Evolutionary conservation across 2,113 vertebrate genomes (phyloP).

Genomic region (Cichladusa arquata): DNA sequence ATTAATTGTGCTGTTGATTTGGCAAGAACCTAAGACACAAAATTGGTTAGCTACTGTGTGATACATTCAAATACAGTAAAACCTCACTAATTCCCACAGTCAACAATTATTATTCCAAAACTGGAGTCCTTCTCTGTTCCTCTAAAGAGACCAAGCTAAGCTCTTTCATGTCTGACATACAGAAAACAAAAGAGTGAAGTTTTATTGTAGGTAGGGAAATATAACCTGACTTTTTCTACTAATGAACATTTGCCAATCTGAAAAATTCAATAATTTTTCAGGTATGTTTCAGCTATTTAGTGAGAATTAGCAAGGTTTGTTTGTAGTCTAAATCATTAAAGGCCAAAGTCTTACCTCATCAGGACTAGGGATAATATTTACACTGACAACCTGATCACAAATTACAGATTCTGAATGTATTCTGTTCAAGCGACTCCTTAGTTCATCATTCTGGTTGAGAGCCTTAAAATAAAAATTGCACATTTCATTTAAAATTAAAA

Average conservation of each 20-base stretch:
- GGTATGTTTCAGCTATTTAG: background rate
- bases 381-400: constrained; percentile 96
- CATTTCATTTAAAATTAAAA: constrained; percentile 71
- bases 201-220: background rate
- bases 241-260: background rate
- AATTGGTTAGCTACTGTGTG: background rate
- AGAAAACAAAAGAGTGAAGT: background rate
- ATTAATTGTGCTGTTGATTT: background rate
- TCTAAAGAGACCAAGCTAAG: background rate
- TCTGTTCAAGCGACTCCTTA: constrained; percentile 94
- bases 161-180: background rate
- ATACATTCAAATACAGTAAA: constrained; percentile 28
- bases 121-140: background rate
- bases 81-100: constrained; percentile 41
- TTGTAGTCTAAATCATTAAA: constrained; percentile 54
- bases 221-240: background rate
- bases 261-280: background rate
- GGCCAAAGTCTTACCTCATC: constrained; percentile 87
- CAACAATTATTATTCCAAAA: background rate
- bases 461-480: constrained; percentile 84
- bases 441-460: constrained; percentile 94
- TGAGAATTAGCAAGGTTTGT: constrained; percentile 54
- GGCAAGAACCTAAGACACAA: background rate
- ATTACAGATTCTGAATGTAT: constrained; percentile 97
- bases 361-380: constrained; percentile 97